phyloP scores from a whole-genome alignment of 2,113 vertebrate species.

The Scatophagus argus region DNA sequence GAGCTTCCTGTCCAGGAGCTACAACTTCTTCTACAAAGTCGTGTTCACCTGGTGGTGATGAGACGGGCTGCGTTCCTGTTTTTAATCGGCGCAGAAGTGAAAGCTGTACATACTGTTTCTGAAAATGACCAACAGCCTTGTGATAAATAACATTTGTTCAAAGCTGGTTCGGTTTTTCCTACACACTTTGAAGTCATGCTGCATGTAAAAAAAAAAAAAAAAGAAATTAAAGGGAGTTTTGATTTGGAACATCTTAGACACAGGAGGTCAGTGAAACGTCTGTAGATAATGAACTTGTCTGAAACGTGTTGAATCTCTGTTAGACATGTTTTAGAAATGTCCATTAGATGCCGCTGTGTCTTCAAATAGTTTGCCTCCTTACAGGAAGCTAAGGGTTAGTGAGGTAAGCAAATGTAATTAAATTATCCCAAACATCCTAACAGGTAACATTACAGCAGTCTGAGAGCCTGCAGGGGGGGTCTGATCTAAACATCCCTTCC shows the following conservation, averaged over 20 bases:
- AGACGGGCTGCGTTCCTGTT: neutral
- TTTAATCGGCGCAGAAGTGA: neutral
- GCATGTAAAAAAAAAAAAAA: neutral
- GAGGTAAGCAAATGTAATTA: no score
- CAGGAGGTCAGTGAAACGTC: neutral
- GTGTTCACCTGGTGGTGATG: conserved; percentile 93
- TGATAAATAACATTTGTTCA: neutral
- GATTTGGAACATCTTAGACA: conserved; percentile 4
- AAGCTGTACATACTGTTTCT: neutral
- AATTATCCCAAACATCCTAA: no score
- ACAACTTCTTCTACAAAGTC: conserved; percentile 87
- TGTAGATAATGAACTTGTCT: neutral
- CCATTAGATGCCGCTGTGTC: no score
- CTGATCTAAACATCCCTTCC: no score
- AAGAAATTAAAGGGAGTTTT: no score
- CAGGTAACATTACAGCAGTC: no score
- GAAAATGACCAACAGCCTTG: neutral
- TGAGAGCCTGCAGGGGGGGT: no score
- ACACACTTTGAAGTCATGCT: neutral
- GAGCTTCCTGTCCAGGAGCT: conserved; percentile 82
- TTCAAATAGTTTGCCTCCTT: no score
- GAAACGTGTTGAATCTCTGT: no score
- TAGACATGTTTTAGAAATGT: no score
- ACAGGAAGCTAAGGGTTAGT: no score
- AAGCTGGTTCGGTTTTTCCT: neutral